Conservation (phyloP, 2,888 invertebrate genomes). For the Trissoscelio sp. region DNA sequence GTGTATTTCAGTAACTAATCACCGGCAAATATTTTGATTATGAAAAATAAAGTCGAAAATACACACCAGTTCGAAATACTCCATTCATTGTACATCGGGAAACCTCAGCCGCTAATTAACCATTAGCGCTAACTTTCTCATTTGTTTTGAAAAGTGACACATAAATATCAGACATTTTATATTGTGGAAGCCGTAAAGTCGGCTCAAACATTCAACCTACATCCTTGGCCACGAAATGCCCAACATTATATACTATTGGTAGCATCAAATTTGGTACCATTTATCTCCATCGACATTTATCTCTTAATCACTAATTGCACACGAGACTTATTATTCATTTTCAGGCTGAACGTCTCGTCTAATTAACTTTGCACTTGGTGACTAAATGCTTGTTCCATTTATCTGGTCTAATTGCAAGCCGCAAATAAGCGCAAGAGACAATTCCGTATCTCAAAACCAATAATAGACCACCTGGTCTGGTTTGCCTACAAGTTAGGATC, state of each 20-base stretch:
- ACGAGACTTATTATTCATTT: neutral
- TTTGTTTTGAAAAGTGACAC: neutral
- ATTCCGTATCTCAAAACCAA: neutral
- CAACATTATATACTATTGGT: neutral
- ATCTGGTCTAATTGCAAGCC: constrained; percentile 3
- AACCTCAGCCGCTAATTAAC: neutral
- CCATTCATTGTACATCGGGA: neutral
- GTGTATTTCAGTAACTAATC: constrained; percentile 4
- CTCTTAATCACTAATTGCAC: neutral
- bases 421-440: constrained; percentile 3
- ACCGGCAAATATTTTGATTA: neutral
- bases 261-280: constrained; percentile 17
- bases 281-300: constrained; percentile 1
- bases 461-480: neutral
- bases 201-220: neutral
- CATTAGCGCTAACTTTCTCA: neutral
- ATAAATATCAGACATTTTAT: neutral
- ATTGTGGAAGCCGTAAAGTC: neutral
- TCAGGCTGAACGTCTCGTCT: neutral
- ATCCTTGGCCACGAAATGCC: neutral
- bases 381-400: neutral
- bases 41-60: neutral
- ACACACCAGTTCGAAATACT: constrained; percentile 1
- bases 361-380: constrained; percentile 10
- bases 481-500: neutral